Evolutionary conservation across 1,140 invertebrate genomes (phyloP).

Genomic region (Anagrus nilaparvatae): DNA sequence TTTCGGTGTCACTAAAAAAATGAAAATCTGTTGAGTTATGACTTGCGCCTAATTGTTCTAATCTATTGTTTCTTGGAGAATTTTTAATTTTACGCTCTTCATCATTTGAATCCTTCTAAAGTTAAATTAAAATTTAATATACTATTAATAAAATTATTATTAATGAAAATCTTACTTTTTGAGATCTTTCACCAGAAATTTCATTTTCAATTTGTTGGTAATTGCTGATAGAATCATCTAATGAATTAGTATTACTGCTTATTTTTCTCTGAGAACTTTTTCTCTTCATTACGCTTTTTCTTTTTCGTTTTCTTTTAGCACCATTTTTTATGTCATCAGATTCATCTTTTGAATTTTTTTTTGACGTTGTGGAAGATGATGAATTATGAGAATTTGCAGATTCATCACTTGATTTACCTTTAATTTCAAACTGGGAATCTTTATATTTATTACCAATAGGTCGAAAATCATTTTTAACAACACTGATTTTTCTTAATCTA

Average conservation of each 20-base stretch:
- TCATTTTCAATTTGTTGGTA: too few relatives aligned
- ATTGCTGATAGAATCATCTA: slow-evolving; percentile 1
- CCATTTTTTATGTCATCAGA: slow-evolving; percentile 29
- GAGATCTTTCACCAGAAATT: too few relatives aligned
- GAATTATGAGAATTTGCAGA: slow-evolving; percentile 18
- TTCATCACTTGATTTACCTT: slow-evolving; percentile 32
- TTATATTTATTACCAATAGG: slow-evolving; percentile 40
- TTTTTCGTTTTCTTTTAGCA: slow-evolving; percentile 64
- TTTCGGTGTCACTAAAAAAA: slow-evolving; percentile 88
- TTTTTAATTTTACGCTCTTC: background rate
- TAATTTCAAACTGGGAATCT: slow-evolving; percentile 20
- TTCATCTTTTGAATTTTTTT: slow-evolving; percentile 35
- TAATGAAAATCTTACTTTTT: too few relatives aligned
- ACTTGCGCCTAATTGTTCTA: slow-evolving; percentile 11
- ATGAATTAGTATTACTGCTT: slow-evolving; percentile 29
- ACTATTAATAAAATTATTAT: background rate
- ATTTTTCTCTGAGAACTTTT: slow-evolving; percentile 62
- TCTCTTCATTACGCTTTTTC: slow-evolving; percentile 68
- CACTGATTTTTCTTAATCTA: slow-evolving; percentile 37
- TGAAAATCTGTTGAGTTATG: slow-evolving; percentile 57
- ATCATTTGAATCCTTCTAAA: slow-evolving; percentile 6
- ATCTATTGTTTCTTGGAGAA: background rate
- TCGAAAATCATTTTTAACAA: slow-evolving; percentile 51
- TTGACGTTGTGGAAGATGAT: slow-evolving; percentile 16
- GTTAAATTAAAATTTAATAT: background rate